These are phyloP conservation scores for Bombus difficillimus DNA, from an alignment of 1,140 invertebrate species.

Conservation along the genomic window DNA sequence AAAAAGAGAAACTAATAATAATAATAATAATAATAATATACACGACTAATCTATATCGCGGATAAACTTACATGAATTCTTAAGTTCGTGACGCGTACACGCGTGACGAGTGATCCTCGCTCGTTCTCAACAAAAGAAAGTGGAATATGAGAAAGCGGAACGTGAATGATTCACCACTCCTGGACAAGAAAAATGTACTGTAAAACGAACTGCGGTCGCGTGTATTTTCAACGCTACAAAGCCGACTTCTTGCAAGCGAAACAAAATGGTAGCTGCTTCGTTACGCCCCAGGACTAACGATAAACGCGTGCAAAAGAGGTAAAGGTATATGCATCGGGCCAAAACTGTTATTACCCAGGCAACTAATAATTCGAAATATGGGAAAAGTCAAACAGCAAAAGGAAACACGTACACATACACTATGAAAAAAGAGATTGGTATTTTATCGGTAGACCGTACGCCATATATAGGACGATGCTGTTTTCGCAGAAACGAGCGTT, in stretches of 20 bases:
- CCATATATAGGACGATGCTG: background rate
- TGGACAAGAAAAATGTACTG: background rate
- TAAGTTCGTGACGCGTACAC: constrained; percentile 53
- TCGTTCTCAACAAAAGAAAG: constrained; percentile 30
- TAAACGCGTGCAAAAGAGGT: background rate
- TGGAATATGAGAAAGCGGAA: background rate
- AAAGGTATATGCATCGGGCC: background rate
- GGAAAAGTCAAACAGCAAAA: too few species aligned
- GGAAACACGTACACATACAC: too few species aligned
- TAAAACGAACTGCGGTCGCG: constrained; percentile 40
- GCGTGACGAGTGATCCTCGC: constrained; percentile 35
- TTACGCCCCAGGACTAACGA: constrained; percentile 60
- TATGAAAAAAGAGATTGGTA: background rate
- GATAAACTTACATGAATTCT: constrained; percentile 40
- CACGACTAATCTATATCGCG: constrained; percentile 32
- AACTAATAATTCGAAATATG: background rate
- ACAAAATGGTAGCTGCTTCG: constrained; percentile 77
- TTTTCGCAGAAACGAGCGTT: constrained; percentile 5
- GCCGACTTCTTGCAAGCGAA: constrained; percentile 57
- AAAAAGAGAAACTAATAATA: constrained; percentile 45
- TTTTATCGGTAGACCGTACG: background rate
- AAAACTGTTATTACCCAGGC: constrained; percentile 9
- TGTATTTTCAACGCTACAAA: constrained; percentile 36
- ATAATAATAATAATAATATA: constrained; percentile 36
- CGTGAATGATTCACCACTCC: background rate